Percentiles rank a stretch among this genome's conserved stretches.
phyloP scores from a whole-genome alignment of 2,797 vertebrate species.

The Heliangelus exortis region DNA sequence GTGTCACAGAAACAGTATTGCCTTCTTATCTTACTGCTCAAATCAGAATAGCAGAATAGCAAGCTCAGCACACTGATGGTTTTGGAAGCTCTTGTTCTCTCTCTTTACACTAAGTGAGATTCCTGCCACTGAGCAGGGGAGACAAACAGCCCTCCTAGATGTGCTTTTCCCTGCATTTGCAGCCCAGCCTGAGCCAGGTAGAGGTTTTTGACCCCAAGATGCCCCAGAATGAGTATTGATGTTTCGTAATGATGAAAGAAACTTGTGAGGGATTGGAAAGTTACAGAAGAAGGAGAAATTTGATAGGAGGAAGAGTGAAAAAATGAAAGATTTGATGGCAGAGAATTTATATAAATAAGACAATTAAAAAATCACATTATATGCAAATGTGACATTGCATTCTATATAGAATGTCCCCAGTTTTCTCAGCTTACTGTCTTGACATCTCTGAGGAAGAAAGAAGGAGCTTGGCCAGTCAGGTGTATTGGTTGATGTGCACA shows the following conservation, averaged over 20 bases:
- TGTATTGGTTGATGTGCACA: neutral
- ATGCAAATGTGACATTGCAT: neutral
- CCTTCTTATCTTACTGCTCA: neutral
- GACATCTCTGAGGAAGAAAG: neutral
- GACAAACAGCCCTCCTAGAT: neutral
- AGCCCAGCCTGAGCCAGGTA: too few relatives aligned
- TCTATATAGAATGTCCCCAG: neutral
- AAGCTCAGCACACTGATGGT: neutral
- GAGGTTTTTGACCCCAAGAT: neutral
- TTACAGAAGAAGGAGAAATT: neutral
- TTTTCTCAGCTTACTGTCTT: neutral
- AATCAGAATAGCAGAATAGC: neutral
- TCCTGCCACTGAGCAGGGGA: neutral
- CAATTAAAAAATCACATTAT: neutral
- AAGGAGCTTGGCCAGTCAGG: neutral
- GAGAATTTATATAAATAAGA: neutral
- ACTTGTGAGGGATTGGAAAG: neutral
- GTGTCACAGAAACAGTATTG: neutral
- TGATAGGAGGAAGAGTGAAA: neutral
- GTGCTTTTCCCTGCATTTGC: neutral
- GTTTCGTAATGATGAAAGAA: neutral
- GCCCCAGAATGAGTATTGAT: rapidly evolving
- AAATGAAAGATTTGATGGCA: neutral
- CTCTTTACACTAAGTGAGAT: neutral
- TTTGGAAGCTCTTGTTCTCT: neutral